phyloP scores from a whole-genome alignment of 2,797 vertebrate species.

The Coregonus suidteri region DNA sequence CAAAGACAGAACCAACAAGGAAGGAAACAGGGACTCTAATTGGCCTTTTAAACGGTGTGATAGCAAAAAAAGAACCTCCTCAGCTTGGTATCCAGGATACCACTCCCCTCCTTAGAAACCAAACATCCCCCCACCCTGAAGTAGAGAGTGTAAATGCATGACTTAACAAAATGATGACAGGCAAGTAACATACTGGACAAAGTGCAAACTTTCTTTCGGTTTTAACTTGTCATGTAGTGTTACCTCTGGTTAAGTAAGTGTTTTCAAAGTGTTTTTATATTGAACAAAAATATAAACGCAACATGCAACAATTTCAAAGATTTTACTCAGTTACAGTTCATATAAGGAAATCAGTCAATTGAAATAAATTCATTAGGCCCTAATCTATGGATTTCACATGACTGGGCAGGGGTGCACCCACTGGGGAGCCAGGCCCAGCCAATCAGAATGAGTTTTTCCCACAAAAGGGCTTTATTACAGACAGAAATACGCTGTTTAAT shows the following conservation, averaged over 20 bases:
- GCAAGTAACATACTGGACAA: background rate
- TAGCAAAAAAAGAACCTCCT: background rate
- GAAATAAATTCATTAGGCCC: too few relatives aligned
- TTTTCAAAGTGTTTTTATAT: background rate
- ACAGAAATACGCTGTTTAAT: too few relatives aligned
- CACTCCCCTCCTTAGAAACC: background rate
- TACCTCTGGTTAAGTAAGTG: background rate
- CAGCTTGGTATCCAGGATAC: conserved; percentile 9
- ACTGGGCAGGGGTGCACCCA: too few relatives aligned
- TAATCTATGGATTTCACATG: too few relatives aligned
- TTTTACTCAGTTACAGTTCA: too few relatives aligned
- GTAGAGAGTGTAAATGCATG: background rate
- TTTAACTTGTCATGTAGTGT: background rate
- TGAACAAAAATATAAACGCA: too few relatives aligned
- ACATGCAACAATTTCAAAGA: too few relatives aligned
- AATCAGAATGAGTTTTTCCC: too few relatives aligned
- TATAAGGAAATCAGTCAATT: too few relatives aligned
- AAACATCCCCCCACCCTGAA: background rate
- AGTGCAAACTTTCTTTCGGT: background rate
- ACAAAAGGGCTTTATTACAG: too few relatives aligned
- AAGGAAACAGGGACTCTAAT: conserved; percentile 2
- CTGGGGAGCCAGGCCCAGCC: too few relatives aligned
- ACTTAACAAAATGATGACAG: too few relatives aligned
- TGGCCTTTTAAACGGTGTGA: background rate
- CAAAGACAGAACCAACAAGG: background rate